Conservation (phyloP, 1,140 invertebrate genomes). For the Druon quercuslanigerum region DNA sequence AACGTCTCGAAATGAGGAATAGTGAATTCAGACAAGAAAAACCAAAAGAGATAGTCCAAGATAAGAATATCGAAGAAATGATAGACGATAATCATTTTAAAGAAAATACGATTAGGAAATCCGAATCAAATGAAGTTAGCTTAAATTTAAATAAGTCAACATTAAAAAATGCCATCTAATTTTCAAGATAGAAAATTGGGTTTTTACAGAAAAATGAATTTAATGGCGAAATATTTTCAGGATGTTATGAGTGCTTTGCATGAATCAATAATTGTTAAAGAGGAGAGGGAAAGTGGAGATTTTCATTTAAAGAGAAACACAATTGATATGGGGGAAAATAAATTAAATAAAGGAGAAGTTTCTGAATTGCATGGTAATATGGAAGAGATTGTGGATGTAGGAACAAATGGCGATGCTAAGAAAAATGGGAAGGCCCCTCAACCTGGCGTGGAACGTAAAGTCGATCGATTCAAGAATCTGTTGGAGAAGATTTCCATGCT, state of each 20-base stretch:
- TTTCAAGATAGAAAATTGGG: neutral
- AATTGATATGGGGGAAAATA: neutral
- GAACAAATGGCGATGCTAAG: conserved; percentile 6
- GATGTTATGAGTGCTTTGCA: neutral
- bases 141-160: no score
- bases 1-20: no score
- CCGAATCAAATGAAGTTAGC: no score
- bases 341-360: neutral
- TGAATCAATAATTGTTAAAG: neutral
- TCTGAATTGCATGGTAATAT: neutral
- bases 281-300: neutral
- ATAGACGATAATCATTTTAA: no score
- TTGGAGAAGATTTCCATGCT: conserved; percentile 3
- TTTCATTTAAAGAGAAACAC: neutral
- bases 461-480: conserved; percentile 20
- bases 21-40: no score
- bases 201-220: neutral
- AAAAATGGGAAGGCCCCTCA: neutral
- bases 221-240: no score
- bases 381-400: neutral
- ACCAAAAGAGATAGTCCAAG: no score
- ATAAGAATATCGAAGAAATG: no score
- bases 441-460: conserved; percentile 27
- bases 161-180: neutral
- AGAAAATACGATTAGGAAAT: no score